Evolutionary conservation across 2,888 invertebrate genomes (phyloP), one percentile per base, ranked within the genome.

Genomic region (Hydroisotoma schaefferi): DNA sequence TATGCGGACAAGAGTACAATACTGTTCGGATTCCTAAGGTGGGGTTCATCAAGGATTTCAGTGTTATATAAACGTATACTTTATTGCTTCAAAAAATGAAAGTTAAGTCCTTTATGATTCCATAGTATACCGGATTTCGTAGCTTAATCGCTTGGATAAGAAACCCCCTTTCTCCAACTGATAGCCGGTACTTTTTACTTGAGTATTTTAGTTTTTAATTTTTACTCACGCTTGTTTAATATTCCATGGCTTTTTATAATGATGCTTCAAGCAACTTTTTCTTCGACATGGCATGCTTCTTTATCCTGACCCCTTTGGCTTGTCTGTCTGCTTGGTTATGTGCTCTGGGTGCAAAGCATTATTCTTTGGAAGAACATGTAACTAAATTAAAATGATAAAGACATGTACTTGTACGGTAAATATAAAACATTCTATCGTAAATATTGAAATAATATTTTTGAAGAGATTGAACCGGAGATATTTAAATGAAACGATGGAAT

Each of bases 231-330:
- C 33, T 20, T 33, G 12, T 37, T 33, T 12, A 23, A 23, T 38
- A n/a, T 38, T 25, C 12, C 25, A 10, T 46, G 4, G 46, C 28
- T 27, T n/a, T n/a, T n/a, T 38, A 8, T 23, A 43, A 27, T 37
- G 52, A 46, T 33, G n/a, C 28, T 46, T 55, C 2, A n/a, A 62
- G 68, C 15, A 77, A 78, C 69, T 61, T 79, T 29, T 69, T 78
- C 43, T 78, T 77, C 57, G 80, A 80, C 65, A 43, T 77, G 2
- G 69, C 76, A 3, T 78, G 78, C 65, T 77, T 78, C 62, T 61
- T 75, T 26, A 59, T 79, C 27, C 72, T 80, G 33, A 77, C 78
- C 1, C 79, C 79, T 0, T 65, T 79, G 46, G 77, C 78, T 2
- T 64, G 72, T 2, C 68, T 76, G 29, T 77, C 77, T 43, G 70